Base-by-base conservation (phyloP, 2,113 vertebrate species). In the Salminus brasiliensis region DNA sequence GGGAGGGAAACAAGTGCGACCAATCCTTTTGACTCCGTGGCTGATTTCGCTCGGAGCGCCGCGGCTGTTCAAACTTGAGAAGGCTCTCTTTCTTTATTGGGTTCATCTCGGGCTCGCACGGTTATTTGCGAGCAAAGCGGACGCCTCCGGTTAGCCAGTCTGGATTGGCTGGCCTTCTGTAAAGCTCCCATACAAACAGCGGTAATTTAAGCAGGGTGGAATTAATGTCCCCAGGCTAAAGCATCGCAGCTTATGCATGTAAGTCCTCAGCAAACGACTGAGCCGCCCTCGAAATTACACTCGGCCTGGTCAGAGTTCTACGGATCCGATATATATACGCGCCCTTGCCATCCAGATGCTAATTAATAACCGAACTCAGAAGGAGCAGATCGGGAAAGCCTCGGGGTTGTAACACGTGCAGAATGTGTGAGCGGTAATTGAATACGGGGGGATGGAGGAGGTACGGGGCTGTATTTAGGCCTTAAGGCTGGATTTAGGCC, bases 101-200 rank as follows among this genome's bases (percentile, higher is more conserved):
- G 47, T 72, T 66, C 16, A 66, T 55, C 69, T 72, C 78, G 30
- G 45, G 77, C 60, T 30, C 21, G 16, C 10, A 23, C 5, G n/a
- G 23, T 29, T 72, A 63, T 41, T 72, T 65, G 68, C n/a, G 30
- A n/a, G 68, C 29, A n/a, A 59, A n/a, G 36, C 65, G 23, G 25
- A n/a, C 23, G 39, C 53, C 29, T 41, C 30, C 41, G 32, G 59
- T 34, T 60, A 72, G 53, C 68, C 43, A 71, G 47, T 71, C 29
- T 34, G 43, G 55, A 79, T 79, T n/a, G 71, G 67, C 32, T 65
- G 59, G 12, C 78, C 69, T 66, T 73, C 52, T 57, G 53, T 70
- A 53, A 55, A 73, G n/a, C 63, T 72, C 52, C 69, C 13, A 60
- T 23, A 34, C 3, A 63, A 79, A 72, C 49, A 41, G 23, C 11